These are phyloP conservation scores for Hemaris fuciformis DNA, from an alignment of 2,888 invertebrate genomes.

Conservation along the genomic window DNA sequence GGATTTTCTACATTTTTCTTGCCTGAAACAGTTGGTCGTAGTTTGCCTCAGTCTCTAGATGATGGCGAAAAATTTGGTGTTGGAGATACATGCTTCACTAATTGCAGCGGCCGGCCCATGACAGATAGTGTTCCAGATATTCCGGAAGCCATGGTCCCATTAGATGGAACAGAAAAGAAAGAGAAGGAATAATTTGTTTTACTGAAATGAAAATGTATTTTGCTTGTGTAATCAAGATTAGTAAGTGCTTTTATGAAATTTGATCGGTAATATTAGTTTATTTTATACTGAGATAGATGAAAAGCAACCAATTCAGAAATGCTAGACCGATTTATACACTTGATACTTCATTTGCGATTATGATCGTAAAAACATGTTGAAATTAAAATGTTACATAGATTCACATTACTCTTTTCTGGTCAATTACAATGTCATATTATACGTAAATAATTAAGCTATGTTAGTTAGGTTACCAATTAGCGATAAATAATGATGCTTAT, in stretches of 20 bases:
- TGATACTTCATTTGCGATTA: background rate
- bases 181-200: conserved; percentile 29
- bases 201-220: background rate
- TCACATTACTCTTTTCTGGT: conserved; percentile 2
- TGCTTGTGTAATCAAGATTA: background rate
- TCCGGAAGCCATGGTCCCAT: conserved; percentile 72
- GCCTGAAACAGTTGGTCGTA: conserved; percentile 90
- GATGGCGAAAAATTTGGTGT: conserved; percentile 92
- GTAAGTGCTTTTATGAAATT: background rate
- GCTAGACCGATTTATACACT: background rate
- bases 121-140: conserved; percentile 60
- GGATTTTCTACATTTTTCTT: conserved; percentile 87
- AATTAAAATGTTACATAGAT: background rate
- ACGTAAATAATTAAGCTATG: background rate
- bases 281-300: background rate
- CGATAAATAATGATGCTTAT: conserved; percentile 14
- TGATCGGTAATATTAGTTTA: background rate
- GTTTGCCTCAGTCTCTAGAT: conserved; percentile 90
- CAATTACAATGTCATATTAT: background rate
- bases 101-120: conserved; percentile 77
- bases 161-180: conserved; percentile 62
- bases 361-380: background rate
- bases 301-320: background rate
- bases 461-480: background rate
- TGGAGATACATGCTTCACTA: conserved; percentile 90